These are phyloP conservation scores for Choloepus didactylus DNA, from an alignment of 2,797 vertebrate genomes.

Conservation along the genomic window DNA sequence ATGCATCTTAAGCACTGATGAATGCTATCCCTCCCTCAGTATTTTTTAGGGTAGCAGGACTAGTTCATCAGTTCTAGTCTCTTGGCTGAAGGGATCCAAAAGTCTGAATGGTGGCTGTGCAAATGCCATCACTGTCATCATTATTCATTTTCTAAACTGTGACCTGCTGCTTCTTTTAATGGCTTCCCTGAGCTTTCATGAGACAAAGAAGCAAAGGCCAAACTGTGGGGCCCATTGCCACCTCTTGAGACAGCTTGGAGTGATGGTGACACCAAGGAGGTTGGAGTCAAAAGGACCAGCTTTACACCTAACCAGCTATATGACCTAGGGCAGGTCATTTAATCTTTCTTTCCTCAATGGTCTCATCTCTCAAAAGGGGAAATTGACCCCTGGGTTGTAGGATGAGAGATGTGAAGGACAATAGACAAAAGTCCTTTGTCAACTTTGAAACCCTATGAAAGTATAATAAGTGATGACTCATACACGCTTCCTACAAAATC, in stretches of 20 bases:
- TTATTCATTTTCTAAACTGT: not conserved
- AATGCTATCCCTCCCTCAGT: not conserved
- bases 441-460: not conserved
- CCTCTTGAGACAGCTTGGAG: not conserved
- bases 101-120: not conserved
- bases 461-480: too few relatives aligned
- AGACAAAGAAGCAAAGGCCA: not conserved
- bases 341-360: not conserved
- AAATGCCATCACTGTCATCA: accelerated
- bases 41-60: not conserved
- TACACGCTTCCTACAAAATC: not conserved
- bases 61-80: not conserved
- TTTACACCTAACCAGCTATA: not conserved
- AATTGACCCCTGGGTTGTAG: not conserved
- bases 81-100: not conserved
- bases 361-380: not conserved
- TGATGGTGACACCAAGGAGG: not conserved
- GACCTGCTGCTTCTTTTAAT: not conserved
- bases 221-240: not conserved
- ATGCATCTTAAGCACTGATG: not conserved
- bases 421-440: not conserved
- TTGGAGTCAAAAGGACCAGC: not conserved
- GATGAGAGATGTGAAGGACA: not conserved
- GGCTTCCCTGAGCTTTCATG: not conserved
- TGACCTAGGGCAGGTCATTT: not conserved